Base-by-base conservation (phyloP, 2,888 invertebrate species). In the Catocala nupta region DNA sequence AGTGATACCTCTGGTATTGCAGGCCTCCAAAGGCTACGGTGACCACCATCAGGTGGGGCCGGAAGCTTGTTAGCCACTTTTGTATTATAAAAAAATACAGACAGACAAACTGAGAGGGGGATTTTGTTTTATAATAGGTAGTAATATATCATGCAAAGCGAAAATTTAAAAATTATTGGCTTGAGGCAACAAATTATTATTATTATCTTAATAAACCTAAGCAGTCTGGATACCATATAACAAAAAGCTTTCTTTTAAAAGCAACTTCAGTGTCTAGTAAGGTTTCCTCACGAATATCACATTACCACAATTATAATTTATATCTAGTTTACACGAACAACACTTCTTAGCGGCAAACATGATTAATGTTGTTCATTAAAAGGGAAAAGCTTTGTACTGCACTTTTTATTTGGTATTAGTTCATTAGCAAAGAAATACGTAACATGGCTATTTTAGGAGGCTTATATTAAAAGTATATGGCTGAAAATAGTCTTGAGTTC, bases 251-350 rank as follows among this genome's bases (percentile, higher is more conserved):
- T 36, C 5, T 2, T 36, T 36, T 2, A 36, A 36, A 36, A 16
- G 16, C 36, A 2, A 36, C 8, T 5, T 5, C 7, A 7, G 43
- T 54, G 65, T n/a, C n/a, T 59, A 48, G 55, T 43, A 10, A 0
- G 16, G 36, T 55, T 52, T 63, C 61, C 62, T 55, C 71, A 71
- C 65, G 65, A 73, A 61, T 59, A 45, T 65, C 59, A 71, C 13
- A 12, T 72, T 25, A 48, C 48, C 11, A 50, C 34, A 11, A n/a
- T 4, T 34, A n/a, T 50, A 49, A 44, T 42, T 50, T 50, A 50
- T 50, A 34, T 34, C 7, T 16, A 34, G 34, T 34, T 51, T 39
- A 55, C 61, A 67, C 62, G 66, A 71, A 65, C 13, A 6, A 34
- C 47, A 48, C 53, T 64, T 47, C 43, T 42, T 47, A 50, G 3